Conservation (phyloP, 2,113 vertebrate genomes). For the Pteronura brasiliensis region DNA sequence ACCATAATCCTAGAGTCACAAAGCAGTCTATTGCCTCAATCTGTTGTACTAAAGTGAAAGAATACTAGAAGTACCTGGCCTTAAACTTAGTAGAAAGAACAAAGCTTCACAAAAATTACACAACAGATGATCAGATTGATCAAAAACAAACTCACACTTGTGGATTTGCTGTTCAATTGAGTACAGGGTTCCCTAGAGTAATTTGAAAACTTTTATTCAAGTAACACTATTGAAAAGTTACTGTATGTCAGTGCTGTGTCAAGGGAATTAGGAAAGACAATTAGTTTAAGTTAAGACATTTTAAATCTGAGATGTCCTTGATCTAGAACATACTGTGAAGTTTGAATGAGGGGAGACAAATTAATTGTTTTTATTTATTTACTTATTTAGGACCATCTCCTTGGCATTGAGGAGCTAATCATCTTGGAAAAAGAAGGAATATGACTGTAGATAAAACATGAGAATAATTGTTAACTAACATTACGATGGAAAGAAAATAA, state of each 20-base stretch:
- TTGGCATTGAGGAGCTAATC: not conserved
- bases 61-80: fast-evolving
- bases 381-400: not conserved
- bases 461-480: not conserved
- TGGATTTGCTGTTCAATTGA: not conserved
- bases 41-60: not conserved
- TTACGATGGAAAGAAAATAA: not conserved
- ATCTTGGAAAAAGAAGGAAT: not conserved
- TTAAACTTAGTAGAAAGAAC: not conserved
- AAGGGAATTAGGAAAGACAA: not conserved
- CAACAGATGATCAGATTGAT: not conserved
- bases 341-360: not conserved
- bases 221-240: not conserved
- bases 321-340: not conserved
- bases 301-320: not conserved
- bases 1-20: not conserved
- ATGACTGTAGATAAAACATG: not conserved
- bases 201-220: not conserved
- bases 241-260: not conserved
- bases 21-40: not conserved
- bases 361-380: not conserved
- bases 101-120: not conserved
- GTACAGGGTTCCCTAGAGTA: not conserved
- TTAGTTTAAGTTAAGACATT: not conserved
- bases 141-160: not conserved